Base-by-base conservation (phyloP, 1,140 invertebrate species). In the Oedothorax gibbosus region DNA sequence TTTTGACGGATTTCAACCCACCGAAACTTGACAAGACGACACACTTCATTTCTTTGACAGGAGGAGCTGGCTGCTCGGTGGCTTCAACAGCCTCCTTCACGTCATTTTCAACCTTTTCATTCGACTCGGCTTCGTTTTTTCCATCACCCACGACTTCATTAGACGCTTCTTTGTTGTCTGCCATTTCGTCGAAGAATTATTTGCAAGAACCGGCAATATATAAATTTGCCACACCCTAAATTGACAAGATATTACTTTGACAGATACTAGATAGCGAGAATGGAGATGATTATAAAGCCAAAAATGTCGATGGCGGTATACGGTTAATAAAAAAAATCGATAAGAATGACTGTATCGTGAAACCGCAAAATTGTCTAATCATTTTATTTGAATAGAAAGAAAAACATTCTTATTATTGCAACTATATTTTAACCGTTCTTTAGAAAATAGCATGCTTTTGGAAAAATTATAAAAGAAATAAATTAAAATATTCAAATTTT, bases 1-100 rank as follows among this genome's bases (percentile, higher is more conserved):
- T 93, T 91, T 96, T 96, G 88, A 96, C 93, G 89, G 94, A 93
- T 90, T 96, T 96, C 71, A 96, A 91, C 50, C 95, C 95, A 49
- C 95, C 96, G 90, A 96, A 96, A 88, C 94, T 93, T 75, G 93
- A 94, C 80, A 96, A 92, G 86, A 96, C 94, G 86, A 97, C 93
- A 86, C 94, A 94, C 90, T 93, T 92, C 95, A 96, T 95, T 90
- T 96, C 94, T 90, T 95, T 95, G 54, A 92, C 92, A 82, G 93
- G 92, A 79, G 93, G 92, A 82, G 21, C 56, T 51, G 72, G 82
- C n/a, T 84, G 85, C 50, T 86, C 87, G 11, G 68, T 78, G 12
- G 71, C 71, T 82, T 81, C 85, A 7, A 21, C 57, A 11, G 54
- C 78, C 57, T 86, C 77, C 77, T 86, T 71, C 11, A 73, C 80